Conservation (phyloP, 2,797 vertebrate genomes). For the Lagocephalus sceleratus region DNA sequence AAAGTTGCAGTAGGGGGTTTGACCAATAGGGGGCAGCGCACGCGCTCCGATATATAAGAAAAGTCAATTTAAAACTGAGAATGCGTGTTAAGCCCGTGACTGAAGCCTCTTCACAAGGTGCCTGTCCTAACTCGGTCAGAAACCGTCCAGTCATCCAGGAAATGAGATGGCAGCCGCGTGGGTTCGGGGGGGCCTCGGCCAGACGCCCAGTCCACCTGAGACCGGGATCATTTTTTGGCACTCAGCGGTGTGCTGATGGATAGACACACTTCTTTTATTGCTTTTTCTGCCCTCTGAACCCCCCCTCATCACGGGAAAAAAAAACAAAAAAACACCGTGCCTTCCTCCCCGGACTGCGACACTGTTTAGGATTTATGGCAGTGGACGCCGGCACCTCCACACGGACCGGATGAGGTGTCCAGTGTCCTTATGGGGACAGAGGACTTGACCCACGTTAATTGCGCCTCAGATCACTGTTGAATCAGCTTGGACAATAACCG, state of each 20-base stretch:
- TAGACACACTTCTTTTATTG: conserved; percentile 58
- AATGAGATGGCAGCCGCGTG: conserved; percentile 69
- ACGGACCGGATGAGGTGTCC: conserved; percentile 32
- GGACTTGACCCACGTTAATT: too few species aligned
- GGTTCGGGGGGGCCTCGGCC: conserved; percentile 54
- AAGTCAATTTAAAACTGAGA: too few species aligned
- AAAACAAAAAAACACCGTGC: conserved; percentile 22
- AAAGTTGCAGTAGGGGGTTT: neutral
- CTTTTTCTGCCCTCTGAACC: conserved; percentile 66
- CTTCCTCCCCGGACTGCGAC: conserved; percentile 46
- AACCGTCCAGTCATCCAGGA: conserved; percentile 69
- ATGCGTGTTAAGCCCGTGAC: conserved; percentile 17
- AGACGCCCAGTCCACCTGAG: conserved; percentile 59
- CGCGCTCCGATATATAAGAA: neutral
- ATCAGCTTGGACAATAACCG: too few species aligned
- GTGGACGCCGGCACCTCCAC: conserved; percentile 13
- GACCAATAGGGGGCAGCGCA: neutral
- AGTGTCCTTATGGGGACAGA: too few species aligned
- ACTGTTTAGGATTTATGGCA: conserved; percentile 43
- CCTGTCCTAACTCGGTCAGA: conserved; percentile 55
- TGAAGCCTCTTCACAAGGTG: conserved; percentile 51
- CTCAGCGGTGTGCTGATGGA: conserved; percentile 62
- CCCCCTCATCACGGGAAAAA: conserved; percentile 57
- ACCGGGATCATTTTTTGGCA: conserved; percentile 54
- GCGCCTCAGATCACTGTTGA: too few species aligned